Base-by-base conservation (phyloP, 2,113 vertebrate species). In the Eudyptes chrysolophus region DNA sequence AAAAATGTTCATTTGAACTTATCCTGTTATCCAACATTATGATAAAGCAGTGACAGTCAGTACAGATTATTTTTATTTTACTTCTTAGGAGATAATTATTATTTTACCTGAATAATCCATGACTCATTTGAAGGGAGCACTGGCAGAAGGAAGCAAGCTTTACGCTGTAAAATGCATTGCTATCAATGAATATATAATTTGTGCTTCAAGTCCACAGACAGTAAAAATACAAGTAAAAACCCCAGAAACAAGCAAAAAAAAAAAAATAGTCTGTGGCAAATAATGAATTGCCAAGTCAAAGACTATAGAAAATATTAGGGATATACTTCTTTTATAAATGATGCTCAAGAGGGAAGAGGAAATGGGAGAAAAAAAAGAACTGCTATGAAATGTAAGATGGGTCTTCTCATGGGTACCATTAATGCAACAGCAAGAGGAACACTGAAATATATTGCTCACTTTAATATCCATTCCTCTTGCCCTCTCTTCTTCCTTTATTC, bases 101-200 rank as follows among this genome's bases (percentile, higher is more conserved):
- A 92, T 97, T 97, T 97, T 96, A 93, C 83, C n/a, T 32, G 57
- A 92, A 87, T 82, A 95, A 96, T 81, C 69, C 66, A 68, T 95
- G 87, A 96, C 60, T 93, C 93, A 93, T 91, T 90, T 94, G 77
- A 88, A 95, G 95, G 81, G 60, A 94, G 38, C 61, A 75, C 16
- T 77, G 79, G 80, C 40, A 94, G 79, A 93, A 91, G 77, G 69
- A 92, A 93, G 71, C 52, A 83, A 92, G 68, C 13, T 94, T 94
- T 92, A 87, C 9, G 17, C 78, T 51, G 30, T 84, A 95, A 92
- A 96, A 96, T 46, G 19, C 82, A 69, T 70, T 78, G n/a, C 54
- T 83, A 95, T 75, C 72, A 93, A 82, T 80, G 74, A 96, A 87
- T 93, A 92, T 90, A 89, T 95, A 96, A 93, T 97, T 94, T 96